These are phyloP conservation scores for Turritopsis rubra DNA, from an alignment of 30 jellyfish, hydroid and myxozoan genomes.

Conservation along the genomic window DNA sequence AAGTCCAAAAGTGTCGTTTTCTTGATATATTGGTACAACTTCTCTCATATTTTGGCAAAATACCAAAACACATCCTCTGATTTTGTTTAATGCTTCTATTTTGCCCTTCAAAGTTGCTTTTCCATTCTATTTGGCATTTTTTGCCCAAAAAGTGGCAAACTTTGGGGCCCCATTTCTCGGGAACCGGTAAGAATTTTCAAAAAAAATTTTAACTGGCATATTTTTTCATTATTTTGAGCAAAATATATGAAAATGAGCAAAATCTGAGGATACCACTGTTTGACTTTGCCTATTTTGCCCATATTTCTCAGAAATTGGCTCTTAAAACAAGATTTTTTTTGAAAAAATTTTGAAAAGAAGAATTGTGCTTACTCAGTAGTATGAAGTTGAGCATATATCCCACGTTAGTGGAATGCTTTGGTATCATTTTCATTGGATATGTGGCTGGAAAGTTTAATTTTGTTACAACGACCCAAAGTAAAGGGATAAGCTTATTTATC, in stretches of 20 bases:
- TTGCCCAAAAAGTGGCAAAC: background rate
- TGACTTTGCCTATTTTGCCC: background rate
- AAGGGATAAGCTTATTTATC: conserved; percentile 54
- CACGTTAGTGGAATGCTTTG: conserved; percentile 72
- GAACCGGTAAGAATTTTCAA: background rate
- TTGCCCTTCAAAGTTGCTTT: background rate
- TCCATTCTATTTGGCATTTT: background rate
- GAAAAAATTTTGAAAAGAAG: too few relatives aligned
- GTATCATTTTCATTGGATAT: conserved; percentile 65
- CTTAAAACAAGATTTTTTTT: too few relatives aligned
- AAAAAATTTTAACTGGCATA: background rate
- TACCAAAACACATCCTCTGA: too few relatives aligned
- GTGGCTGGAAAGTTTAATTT: conserved; percentile 42
- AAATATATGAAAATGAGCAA: background rate
- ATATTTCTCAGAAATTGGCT: background rate
- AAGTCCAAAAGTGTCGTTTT: too few relatives aligned
- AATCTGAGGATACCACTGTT: background rate
- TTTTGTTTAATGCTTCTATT: too few relatives aligned
- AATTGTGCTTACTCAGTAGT: too few relatives aligned
- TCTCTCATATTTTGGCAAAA: too few relatives aligned
- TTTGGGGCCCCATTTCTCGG: background rate
- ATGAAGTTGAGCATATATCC: conserved; percentile 48
- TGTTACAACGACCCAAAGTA: conserved; percentile 56
- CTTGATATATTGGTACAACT: too few relatives aligned
- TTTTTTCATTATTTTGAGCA: background rate